A percentile compares a stretch with the other conserved stretches of the same genome.
phyloP scores from a whole-genome alignment of 2,113 vertebrate genomes.

The Lepidothrix coronata region DNA sequence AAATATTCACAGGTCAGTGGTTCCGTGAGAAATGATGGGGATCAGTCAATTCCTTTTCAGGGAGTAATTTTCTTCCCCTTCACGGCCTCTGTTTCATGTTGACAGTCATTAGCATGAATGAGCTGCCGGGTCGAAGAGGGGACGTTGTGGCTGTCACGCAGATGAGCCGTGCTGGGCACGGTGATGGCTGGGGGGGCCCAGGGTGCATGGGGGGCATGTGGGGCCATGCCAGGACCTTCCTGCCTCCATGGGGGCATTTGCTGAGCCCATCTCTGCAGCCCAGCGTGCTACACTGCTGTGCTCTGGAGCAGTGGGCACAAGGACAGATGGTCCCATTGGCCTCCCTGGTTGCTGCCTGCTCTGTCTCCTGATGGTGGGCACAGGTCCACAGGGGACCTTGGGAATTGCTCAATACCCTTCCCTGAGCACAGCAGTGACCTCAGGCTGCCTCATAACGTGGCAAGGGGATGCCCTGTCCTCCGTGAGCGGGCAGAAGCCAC shows the following conservation, averaged over 20 bases:
- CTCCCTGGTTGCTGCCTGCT: neutral
- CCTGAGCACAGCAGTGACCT: neutral
- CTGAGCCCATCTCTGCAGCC: neutral
- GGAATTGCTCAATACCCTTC: neutral
- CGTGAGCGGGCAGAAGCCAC: neutral
- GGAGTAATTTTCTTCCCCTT: constrained; percentile 88
- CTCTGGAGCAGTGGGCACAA: fast-evolving
- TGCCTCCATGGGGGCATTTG: fast-evolving
- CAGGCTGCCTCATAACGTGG: fast-evolving
- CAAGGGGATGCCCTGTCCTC: neutral
- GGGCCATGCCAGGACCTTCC: neutral
- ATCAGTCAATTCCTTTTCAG: constrained; percentile 95
- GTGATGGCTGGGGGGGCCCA: fast-evolving
- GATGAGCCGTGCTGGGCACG: neutral
- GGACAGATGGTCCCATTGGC: fast-evolving
- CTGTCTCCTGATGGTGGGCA: neutral
- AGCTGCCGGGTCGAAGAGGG: constrained; percentile 16
- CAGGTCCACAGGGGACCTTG: too few species aligned
- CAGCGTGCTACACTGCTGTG: fast-evolving
- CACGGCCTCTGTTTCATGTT: constrained; percentile 79
- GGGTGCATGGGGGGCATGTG: neutral
- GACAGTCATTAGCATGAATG: constrained; percentile 84
- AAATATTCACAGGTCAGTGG: constrained; percentile 87
- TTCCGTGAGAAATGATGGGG: constrained; percentile 93
- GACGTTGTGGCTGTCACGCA: neutral